A percentile compares a stretch with the other conserved stretches of the same genome.
phyloP scores from a whole-genome alignment of 35 echinoderm and acorn worm species.

The Hemicentrotus pulcherrimus region DNA sequence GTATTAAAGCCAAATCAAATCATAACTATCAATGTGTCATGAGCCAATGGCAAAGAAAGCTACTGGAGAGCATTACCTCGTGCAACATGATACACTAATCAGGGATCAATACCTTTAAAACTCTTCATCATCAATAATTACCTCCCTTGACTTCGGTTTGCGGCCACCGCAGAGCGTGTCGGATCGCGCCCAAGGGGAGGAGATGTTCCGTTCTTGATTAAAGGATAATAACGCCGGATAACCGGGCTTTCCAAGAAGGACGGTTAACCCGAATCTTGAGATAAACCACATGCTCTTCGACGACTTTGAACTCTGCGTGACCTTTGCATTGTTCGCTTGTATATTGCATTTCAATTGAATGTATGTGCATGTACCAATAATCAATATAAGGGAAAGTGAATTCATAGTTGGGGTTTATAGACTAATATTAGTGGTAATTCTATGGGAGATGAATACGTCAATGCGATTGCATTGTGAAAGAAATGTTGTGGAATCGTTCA shows the following conservation, averaged over 20 bases:
- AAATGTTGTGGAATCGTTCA: too few species aligned
- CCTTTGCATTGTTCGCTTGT: neutral
- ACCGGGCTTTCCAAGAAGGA: slow-evolving; percentile 1
- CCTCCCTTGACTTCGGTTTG: neutral
- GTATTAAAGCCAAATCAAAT: too few species aligned
- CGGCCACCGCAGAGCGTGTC: neutral
- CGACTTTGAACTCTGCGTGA: neutral
- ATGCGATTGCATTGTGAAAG: too few species aligned
- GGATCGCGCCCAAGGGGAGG: neutral
- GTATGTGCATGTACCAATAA: neutral
- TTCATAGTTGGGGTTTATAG: neutral
- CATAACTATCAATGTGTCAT: too few species aligned
- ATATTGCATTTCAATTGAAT: slow-evolving; percentile 9
- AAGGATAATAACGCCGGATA: neutral
- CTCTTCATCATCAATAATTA: neutral
- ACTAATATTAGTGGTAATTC: too few species aligned
- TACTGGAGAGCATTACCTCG: too few species aligned
- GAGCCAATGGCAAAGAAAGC: too few species aligned
- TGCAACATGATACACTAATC: neutral
- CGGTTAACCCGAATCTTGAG: neutral
- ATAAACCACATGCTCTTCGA: neutral
- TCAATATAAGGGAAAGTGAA: neutral
- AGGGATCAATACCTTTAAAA: neutral
- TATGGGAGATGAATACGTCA: too few species aligned
- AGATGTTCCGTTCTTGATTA: neutral